phyloP scores from a whole-genome alignment of 2,113 vertebrate genomes.

The Cyprinodon tularosa region DNA sequence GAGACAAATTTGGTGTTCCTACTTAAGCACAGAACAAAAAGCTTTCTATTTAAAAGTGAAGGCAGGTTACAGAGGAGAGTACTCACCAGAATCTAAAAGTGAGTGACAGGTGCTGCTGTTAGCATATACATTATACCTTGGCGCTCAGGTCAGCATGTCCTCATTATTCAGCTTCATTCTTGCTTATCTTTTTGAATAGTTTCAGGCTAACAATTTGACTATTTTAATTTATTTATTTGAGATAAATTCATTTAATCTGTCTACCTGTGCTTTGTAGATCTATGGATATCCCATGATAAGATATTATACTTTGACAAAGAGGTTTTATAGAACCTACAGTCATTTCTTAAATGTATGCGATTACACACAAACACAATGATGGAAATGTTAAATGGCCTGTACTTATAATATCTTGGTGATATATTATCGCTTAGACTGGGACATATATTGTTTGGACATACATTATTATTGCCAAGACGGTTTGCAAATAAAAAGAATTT shows the following conservation, averaged over 20 bases:
- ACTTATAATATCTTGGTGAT: too few relatives aligned
- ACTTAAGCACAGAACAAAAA: constrained; percentile 11
- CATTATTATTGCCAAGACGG: too few relatives aligned
- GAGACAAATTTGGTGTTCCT: constrained; percentile 18
- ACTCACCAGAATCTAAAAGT: background rate
- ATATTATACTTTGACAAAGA: background rate
- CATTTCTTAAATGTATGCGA: background rate
- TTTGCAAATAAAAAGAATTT: too few relatives aligned
- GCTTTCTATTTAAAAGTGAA: background rate
- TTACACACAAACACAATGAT: background rate
- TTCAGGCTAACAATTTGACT: background rate
- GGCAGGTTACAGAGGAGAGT: background rate
- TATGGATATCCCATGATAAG: background rate
- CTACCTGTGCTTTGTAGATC: background rate
- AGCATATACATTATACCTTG: background rate
- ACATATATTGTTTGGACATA: too few relatives aligned
- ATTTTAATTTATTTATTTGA: background rate
- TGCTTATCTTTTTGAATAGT: background rate
- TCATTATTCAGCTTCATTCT: background rate
- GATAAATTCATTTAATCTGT: background rate
- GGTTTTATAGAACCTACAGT: background rate
- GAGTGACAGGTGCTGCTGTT: background rate
- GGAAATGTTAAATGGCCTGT: too few relatives aligned
- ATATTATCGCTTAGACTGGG: too few relatives aligned
- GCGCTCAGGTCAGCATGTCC: background rate